phyloP scores from a whole-genome alignment of 2,888 invertebrate species.

The Ypsolopha sequella region DNA sequence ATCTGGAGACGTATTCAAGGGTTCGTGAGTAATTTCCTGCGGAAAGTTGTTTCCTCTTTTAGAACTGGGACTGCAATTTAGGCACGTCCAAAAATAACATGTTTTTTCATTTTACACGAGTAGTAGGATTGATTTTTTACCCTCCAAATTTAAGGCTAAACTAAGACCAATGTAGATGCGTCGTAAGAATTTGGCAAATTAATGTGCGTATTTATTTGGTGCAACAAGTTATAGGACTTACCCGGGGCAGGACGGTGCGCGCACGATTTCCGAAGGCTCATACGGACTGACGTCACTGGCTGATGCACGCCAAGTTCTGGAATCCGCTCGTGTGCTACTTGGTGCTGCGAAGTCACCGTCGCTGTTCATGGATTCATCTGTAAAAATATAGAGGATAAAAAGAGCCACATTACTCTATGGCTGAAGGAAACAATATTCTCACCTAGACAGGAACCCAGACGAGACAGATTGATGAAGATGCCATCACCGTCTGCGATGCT shows the following conservation, averaged over 20 bases:
- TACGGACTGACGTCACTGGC: conserved; percentile 38
- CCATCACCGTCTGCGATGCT: conserved; percentile 47
- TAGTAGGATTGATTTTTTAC: no score
- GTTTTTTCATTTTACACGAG: no score
- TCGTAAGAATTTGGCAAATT: no score
- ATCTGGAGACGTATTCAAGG: no score
- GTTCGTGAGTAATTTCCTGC: no score
- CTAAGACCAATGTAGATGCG: no score
- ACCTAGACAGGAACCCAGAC: conserved; percentile 40
- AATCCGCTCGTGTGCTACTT: conserved; percentile 16
- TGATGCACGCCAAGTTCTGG: conserved; percentile 36
- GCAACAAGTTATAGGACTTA: conserved; percentile 14
- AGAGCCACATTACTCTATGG: not conserved
- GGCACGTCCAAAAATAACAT: no score
- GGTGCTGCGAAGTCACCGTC: conserved; percentile 13
- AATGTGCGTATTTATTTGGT: not conserved
- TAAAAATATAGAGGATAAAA: not conserved
- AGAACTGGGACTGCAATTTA: no score
- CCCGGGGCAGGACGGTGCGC: conserved; percentile 45
- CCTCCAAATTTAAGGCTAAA: no score
- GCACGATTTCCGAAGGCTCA: conserved; percentile 22
- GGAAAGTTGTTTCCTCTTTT: no score
- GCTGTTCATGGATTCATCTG: conserved; percentile 43
- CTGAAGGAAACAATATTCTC: conserved; percentile 1
- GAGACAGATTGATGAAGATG: conserved; percentile 43